Base-by-base conservation (phyloP, 2,888 invertebrate genomes). In the Lithophane semibrunnea region DNA sequence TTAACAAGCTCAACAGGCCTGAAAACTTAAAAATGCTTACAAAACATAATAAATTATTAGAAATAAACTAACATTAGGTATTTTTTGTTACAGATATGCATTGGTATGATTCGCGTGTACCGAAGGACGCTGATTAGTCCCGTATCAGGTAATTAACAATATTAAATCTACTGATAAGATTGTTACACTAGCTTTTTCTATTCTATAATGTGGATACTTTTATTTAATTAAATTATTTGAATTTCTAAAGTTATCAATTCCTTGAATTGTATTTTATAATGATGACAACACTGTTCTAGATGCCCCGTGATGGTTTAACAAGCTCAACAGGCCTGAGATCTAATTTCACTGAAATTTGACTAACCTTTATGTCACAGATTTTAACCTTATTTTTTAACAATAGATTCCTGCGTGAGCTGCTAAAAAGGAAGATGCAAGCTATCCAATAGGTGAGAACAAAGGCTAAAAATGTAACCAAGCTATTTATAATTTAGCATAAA, bases 1-100 rank as follows among this genome's bases (percentile, higher is more conserved):
- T 89, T 81, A 82, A 92, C 91, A 94, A 94, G 94, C 94, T 94
- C 94, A 94, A 94, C 94, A 94, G 94, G 94, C 92, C 94, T 94
- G 94, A 94, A 42, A 68, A 58, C n/a, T 42, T 42, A n/a, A 49
- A n/a, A n/a, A 2, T 58, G 7, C 7, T 16, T 0, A n/a, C 18
- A 56, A n/a, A 68, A 68, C 12, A 16, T 18, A n/a, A 16, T 37
- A 37, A 7, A 18, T 1, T 10, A n/a, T n/a, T 37, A 16, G 18
- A 42, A n/a, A 58, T 10, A 12, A 37, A n/a, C 44, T 79, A 37
- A 37, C 37, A 37, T 37, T 37, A 37, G 37, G 37, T 37, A 37
- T 37, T 37, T 37, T 37, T 37, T 37, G 37, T 37, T 37, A 37
- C 37, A 37, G 37, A 37, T 37, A 37, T 37, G 37, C 37, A 37